Evolutionary conservation across 2,888 invertebrate genomes (phyloP), one percentile per base, ranked within the genome.

Genomic region (Lacanobia wlatinum): DNA sequence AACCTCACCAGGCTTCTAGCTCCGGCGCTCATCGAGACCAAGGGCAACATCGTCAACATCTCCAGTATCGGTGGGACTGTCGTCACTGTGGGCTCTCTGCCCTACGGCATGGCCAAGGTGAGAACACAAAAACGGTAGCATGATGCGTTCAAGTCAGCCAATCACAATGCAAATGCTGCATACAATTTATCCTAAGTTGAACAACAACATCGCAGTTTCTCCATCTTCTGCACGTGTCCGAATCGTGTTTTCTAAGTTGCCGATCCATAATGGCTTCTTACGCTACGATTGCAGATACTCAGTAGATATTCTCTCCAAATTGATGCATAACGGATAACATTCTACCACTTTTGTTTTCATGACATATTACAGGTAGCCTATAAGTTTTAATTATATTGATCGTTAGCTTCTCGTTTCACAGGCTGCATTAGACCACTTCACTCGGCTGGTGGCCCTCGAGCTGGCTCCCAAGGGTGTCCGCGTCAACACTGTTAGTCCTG

Each of bases 21-120:
- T 1, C 98, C 98, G 0, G 96, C 97, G 87, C 94, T 98, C n/a
- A 93, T 97, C n/a, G 91, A 95, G 84, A 91, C 96, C 0, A 97
- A 97, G 87, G 98, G 98, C 8, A 97, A 96, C 78, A 97, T 98
- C 81, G 97, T 98, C 4, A 98, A 98, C 89, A 97, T 98, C 1
- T 98, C 98, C 59, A 98, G 98, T 88, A 97, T 98, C 7, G 96
- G 85, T 1, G 91, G 72, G 0, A 94, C 98, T 14, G 95, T 98
- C 88, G 97, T 99, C 76, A 98, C 98, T 87, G 97, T 98, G 2
- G 98, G 98, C 14, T 97, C 98, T 8, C 91, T 99, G 77, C 98
- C 98, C 0, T 99, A 99, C 90, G 97, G 97, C 84, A 98, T 99
- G 96, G 98, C 98, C 5, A 99, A 99, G 96, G 97, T 83, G 3